Evolutionary conservation across 2,888 invertebrate genomes (phyloP), one percentile per base, ranked within the genome.

Genomic region (Esperia sulphurella): DNA sequence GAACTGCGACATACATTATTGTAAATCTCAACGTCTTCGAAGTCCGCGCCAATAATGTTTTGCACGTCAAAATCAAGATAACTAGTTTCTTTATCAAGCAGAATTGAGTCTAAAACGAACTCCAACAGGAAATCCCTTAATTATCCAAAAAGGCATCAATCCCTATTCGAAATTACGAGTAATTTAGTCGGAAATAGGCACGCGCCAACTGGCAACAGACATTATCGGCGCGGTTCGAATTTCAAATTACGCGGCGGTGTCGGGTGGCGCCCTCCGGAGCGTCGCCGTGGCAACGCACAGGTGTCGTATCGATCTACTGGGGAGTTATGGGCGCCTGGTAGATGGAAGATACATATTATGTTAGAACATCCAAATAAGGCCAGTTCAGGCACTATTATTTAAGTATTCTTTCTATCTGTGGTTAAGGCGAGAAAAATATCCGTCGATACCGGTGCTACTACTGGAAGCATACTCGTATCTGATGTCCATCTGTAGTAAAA

Each of bases 211-310:
- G 74, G 79, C 79, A 72, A 75, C 71, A 78, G 84, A 76, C 87
- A 86, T 87, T 87, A 88, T 87, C 84, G 83, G 71, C 61, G 74
- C 65, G 81, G 74, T 79, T 88, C 88, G 78, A 78, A 87, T 89
- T 86, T 86, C 88, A 88, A 89, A 88, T 89, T 87, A 85, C 87
- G 87, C 82, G 79, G 69, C 59, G 81, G 88, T 84, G 83, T 88
- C 88, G 82, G 80, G 59, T 88, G 71, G 80, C 86, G 80, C 87
- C 85, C 86, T 80, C 79, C 75, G 68, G 63, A 55, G 59, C 65
- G 85, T 87, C 72, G 83, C 82, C 68, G 70, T 75, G 71, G 83
- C 73, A 79, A 86, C 87, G 76, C 72, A 79, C 88, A 88, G 88
- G 87, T 88, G 85, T 80, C 71, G 76, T 78, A 87, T 87, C 77